Conservation (phyloP, 2,797 vertebrate species). For the Eidolon dupreanum region DNA sequence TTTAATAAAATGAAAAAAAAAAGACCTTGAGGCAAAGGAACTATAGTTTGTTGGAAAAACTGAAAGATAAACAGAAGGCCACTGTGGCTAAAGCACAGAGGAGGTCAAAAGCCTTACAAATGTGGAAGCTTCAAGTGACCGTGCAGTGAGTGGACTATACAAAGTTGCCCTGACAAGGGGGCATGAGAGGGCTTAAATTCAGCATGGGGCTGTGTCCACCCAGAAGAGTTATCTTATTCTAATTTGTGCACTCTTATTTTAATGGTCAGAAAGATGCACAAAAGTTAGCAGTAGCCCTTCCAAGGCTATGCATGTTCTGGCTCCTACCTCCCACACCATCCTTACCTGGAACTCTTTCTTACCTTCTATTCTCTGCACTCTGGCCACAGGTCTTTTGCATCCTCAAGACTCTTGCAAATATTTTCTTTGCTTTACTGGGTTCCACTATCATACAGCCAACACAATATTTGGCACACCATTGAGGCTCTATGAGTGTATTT, state of each 20-base stretch:
- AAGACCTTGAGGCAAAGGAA: not conserved
- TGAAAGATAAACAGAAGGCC: not conserved
- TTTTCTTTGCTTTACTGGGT: not conserved
- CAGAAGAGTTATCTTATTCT: not conserved
- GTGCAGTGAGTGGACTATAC: not conserved
- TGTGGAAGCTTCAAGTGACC: not conserved
- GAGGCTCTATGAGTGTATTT: not conserved
- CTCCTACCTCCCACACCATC: not conserved
- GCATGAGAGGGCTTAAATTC: not conserved
- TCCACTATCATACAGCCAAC: not conserved
- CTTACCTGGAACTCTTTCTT: not conserved
- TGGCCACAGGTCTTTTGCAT: not conserved
- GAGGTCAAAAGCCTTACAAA: not conserved
- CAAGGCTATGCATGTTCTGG: not conserved
- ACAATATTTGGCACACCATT: not conserved
- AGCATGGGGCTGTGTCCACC: not conserved
- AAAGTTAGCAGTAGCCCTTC: not conserved
- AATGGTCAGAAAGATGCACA: not conserved
- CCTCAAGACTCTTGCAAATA: not conserved
- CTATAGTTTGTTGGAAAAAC: conserved; percentile 1
- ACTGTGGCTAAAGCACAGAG: not conserved
- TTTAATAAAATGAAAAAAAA: not conserved
- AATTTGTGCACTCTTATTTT: not conserved
- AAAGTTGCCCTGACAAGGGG: not conserved
- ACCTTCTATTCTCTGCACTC: not conserved